A percentile compares a stretch with the other conserved stretches of the same genome.
These are phyloP conservation scores for Zophobas atratus DNA, from an alignment of 1,140 invertebrate genomes.

Conservation along the genomic window DNA sequence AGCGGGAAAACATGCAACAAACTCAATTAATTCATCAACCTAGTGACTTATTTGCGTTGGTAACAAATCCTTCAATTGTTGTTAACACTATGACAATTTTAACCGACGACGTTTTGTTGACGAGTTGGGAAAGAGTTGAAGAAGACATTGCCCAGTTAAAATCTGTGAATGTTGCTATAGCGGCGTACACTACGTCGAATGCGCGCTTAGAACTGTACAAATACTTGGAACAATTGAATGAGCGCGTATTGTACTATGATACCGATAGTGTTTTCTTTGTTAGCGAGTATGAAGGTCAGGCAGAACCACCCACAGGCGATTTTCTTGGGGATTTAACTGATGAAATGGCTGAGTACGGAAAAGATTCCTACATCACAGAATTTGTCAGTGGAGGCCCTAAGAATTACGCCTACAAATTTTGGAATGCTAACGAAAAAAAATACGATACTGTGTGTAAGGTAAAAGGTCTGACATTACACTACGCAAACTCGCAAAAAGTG, in stretches of 20 bases:
- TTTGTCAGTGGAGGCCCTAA: slow-evolving; percentile 54
- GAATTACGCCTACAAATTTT: slow-evolving; percentile 14
- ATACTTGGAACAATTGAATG: slow-evolving; percentile 59
- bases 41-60: slow-evolving; percentile 19
- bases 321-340: slow-evolving; percentile 56
- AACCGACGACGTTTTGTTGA: slow-evolving; percentile 1
- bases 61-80: slow-evolving; percentile 24
- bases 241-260: slow-evolving; percentile 60
- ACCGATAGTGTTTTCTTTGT: slow-evolving; percentile 33
- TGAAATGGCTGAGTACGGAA: slow-evolving; percentile 56
- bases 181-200: slow-evolving; percentile 63
- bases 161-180: slow-evolving; percentile 63
- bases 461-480: background rate
- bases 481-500: background rate
- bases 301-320: too few species aligned
- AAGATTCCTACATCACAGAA: slow-evolving; percentile 33
- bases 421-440: background rate
- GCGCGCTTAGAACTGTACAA: slow-evolving; percentile 64
- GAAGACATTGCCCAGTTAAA: slow-evolving; percentile 10
- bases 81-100: slow-evolving; percentile 1
- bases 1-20: slow-evolving; percentile 21
- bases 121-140: slow-evolving; percentile 33
- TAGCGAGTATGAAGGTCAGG: too few species aligned
- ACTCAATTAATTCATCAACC: slow-evolving; percentile 15
- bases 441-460: background rate